Conservation (phyloP, 30 jellyfish, hydroid and myxozoan genomes). For the Catostylus mosaicus region DNA sequence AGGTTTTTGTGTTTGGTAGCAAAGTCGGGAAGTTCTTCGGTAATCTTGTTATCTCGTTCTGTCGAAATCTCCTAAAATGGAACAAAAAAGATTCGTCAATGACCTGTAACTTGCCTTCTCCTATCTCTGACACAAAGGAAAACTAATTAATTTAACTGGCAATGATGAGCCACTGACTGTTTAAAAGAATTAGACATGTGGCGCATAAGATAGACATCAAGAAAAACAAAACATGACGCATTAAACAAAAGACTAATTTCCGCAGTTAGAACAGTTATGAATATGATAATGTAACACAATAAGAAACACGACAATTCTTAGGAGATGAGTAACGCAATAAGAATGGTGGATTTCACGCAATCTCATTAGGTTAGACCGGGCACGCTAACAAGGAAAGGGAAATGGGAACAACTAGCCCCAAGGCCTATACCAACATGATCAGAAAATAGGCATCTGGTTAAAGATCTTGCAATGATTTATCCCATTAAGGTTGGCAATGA, state of each 20-base stretch:
- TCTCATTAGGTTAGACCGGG: no score
- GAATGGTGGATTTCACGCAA: no score
- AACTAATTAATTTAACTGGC: neutral
- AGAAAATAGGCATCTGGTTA: no score
- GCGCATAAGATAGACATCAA: neutral
- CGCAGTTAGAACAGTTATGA: neutral
- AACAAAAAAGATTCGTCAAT: constrained; percentile 16
- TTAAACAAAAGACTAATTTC: neutral
- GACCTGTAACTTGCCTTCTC: neutral
- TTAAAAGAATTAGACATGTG: neutral
- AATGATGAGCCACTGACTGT: neutral
- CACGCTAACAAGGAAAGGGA: no score
- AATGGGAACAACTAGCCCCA: no score
- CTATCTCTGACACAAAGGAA: neutral
- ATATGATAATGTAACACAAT: neutral
- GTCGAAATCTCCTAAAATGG: constrained; percentile 48
- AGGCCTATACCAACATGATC: no score
- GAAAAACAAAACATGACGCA: neutral
- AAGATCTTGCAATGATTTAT: no score
- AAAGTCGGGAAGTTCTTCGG: constrained; percentile 48
- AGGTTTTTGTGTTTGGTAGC: constrained; percentile 22
- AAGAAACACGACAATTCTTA: neutral
- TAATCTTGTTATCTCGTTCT: constrained; percentile 44
- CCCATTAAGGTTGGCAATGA: no score
- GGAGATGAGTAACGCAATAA: neutral